A percentile compares a stretch with the other conserved stretches of the same genome.
phyloP scores from a whole-genome alignment of 2,797 vertebrate species.

The Hapalemur alaotrensis region DNA sequence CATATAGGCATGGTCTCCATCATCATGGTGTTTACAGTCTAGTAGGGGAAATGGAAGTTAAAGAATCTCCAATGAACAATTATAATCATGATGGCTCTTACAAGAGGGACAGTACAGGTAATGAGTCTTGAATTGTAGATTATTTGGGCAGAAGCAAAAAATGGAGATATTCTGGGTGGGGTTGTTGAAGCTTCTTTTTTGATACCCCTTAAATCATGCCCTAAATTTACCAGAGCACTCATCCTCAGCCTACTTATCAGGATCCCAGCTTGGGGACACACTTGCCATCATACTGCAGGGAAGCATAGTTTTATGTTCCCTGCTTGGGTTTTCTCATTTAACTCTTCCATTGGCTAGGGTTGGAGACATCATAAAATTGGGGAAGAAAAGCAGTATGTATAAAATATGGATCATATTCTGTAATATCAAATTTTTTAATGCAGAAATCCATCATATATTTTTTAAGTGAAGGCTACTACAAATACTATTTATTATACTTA shows the following conservation, averaged over 20 bases:
- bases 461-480: background rate
- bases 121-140: background rate
- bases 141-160: background rate
- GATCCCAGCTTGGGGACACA: background rate
- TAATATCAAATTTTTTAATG: constrained; percentile 21
- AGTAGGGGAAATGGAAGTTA: background rate
- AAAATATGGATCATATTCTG: background rate
- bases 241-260: background rate
- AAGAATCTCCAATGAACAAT: background rate
- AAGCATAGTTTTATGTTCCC: background rate
- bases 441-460: background rate
- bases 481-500: no score
- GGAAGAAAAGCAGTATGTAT: background rate
- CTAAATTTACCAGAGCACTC: background rate
- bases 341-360: background rate
- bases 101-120: background rate
- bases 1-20: background rate
- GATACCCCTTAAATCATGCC: background rate
- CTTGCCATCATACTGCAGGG: background rate
- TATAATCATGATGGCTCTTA: background rate
- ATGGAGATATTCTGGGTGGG: background rate
- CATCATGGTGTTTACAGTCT: background rate
- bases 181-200: background rate
- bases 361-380: background rate
- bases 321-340: background rate